phyloP scores from a whole-genome alignment of 2,888 invertebrate genomes.

The Hypomecis punctinalis region DNA sequence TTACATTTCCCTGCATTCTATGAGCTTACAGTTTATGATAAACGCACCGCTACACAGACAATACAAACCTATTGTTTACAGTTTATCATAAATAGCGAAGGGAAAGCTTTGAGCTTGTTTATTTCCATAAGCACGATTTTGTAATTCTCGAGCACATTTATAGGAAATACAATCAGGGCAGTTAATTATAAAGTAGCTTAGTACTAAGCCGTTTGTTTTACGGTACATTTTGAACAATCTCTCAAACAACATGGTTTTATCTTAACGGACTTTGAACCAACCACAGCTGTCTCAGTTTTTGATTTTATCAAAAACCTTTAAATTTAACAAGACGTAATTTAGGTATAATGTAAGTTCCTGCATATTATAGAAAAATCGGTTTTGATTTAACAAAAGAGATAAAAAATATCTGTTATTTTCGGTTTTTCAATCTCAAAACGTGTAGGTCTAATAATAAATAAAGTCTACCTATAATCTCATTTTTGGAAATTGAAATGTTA shows the following conservation, averaged over 20 bases:
- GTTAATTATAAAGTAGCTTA: slow-evolving; percentile 15
- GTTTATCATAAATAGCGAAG: slow-evolving; percentile 15
- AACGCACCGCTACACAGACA: background rate
- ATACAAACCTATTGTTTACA: slow-evolving; percentile 13
- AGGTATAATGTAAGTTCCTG: too few species aligned
- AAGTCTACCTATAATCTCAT: too few species aligned
- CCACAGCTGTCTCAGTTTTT: too few species aligned
- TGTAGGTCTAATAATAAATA: too few species aligned
- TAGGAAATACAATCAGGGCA: slow-evolving; percentile 21
- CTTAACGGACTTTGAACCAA: too few species aligned
- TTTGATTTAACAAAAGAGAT: too few species aligned
- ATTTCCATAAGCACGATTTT: slow-evolving; percentile 13
- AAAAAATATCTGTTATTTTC: too few species aligned
- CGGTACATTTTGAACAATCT: slow-evolving; percentile 8
- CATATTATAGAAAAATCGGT: too few species aligned
- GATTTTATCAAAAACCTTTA: too few species aligned
- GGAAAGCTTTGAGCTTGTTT: slow-evolving; percentile 15
- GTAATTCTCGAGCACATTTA: background rate
- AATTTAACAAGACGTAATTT: too few species aligned
- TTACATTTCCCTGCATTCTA: background rate
- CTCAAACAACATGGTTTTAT: background rate
- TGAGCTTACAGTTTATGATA: background rate
- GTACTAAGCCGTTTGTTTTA: background rate
- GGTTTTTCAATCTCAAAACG: too few species aligned
- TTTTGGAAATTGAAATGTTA: too few species aligned